Conservation (phyloP, 2,888 invertebrate genomes). For the Meta bourneti region DNA sequence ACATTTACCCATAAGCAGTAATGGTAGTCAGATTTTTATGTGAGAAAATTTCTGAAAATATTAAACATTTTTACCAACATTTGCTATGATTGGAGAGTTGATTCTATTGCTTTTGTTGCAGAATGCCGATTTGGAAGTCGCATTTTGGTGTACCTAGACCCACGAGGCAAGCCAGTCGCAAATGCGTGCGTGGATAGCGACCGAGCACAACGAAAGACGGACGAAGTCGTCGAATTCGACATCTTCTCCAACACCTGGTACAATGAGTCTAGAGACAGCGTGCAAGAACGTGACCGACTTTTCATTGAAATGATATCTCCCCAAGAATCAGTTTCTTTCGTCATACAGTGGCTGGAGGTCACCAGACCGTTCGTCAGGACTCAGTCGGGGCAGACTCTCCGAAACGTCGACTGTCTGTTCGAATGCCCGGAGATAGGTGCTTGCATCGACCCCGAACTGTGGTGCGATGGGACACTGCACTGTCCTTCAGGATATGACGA, state of each 20-base stretch:
- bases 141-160: conserved; percentile 87
- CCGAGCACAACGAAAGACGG: not conserved
- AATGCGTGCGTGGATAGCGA: conserved; percentile 77
- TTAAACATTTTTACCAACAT: no score
- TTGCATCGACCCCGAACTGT: conserved; percentile 88
- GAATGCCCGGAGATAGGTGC: conserved; percentile 90
- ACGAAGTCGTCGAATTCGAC: conserved; percentile 72
- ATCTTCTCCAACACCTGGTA: conserved; percentile 77
- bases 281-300: conserved; percentile 79
- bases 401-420: conserved; percentile 85
- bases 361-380: conserved; percentile 76
- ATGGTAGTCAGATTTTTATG: no score
- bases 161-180: conserved; percentile 81
- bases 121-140: conserved; percentile 75
- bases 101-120: not conserved
- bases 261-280: conserved; percentile 76
- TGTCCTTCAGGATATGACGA: conserved; percentile 90
- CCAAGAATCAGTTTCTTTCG: conserved; percentile 57
- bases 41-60: no score
- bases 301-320: conserved; percentile 76
- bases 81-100: not conserved
- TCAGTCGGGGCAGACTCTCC: conserved; percentile 78
- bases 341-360: conserved; percentile 77
- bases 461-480: conserved; percentile 90
- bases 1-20: no score